A percentile compares a stretch with the other conserved stretches of the same genome.
These are phyloP conservation scores for Anthoscopus minutus DNA, from an alignment of 2,113 vertebrate species.

Conservation along the genomic window DNA sequence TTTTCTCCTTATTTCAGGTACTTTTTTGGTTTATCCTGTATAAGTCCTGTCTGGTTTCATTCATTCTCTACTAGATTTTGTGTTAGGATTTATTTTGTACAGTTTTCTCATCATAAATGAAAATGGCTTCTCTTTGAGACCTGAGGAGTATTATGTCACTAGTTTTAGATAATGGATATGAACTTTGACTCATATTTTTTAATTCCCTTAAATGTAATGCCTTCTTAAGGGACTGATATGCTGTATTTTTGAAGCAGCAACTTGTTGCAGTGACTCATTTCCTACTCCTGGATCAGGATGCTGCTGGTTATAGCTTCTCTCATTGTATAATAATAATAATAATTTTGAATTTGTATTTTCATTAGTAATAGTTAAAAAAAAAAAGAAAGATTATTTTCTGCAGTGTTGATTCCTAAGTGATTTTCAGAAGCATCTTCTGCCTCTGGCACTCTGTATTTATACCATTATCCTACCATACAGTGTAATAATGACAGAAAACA, in stretches of 20 bases:
- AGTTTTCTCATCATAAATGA: neutral
- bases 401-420: conserved; percentile 48
- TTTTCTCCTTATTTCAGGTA: neutral
- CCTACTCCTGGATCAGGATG: neutral
- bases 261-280: neutral
- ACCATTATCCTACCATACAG: conserved; percentile 38
- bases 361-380: neutral
- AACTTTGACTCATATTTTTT: neutral
- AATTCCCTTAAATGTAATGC: neutral
- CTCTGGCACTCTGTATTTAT: conserved; percentile 56
- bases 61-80: neutral
- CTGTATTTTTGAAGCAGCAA: neutral
- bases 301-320: neutral
- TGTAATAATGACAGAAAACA: conserved; percentile 57
- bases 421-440: conserved; percentile 61
- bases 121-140: neutral
- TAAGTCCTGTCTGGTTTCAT: neutral
- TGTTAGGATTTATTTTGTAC: neutral
- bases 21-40: neutral
- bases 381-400: conserved; percentile 15
- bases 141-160: neutral
- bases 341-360: neutral
- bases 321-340: conserved; percentile 3
- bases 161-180: neutral
- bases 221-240: neutral